phyloP scores from a whole-genome alignment of 1,140 invertebrate species.

The Zaprionus kolodkinae region DNA sequence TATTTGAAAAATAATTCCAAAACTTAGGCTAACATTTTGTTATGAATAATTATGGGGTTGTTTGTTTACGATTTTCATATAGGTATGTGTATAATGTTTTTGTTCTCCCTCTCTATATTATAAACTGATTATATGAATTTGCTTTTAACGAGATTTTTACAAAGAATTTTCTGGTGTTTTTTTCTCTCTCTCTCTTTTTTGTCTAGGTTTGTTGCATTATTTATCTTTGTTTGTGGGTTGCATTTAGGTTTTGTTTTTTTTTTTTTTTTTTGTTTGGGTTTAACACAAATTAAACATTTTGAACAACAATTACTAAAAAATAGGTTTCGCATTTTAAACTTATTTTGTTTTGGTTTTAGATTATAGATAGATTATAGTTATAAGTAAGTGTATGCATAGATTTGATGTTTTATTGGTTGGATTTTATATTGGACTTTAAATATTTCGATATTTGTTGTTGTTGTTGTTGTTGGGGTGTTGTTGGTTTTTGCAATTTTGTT shows the following conservation, averaged over 20 bases:
- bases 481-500: constrained; percentile 43
- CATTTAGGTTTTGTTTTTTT: constrained; percentile 19
- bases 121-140: constrained; percentile 37
- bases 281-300: constrained; percentile 50
- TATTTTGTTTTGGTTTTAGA: constrained; percentile 40
- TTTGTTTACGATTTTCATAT: constrained; percentile 38
- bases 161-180: constrained; percentile 17
- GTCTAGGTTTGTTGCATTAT: constrained; percentile 34
- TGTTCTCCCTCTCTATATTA: constrained; percentile 10
- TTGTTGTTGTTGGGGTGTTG: constrained; percentile 32
- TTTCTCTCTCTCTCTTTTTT: constrained; percentile 10
- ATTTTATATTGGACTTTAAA: constrained; percentile 65
- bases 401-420: constrained; percentile 56
- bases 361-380: constrained; percentile 31
- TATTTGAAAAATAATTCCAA: constrained; percentile 72
- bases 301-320: constrained; percentile 48
- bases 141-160: constrained; percentile 35
- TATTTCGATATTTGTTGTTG: constrained; percentile 46
- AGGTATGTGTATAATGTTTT: constrained; percentile 61
- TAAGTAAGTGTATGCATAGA: constrained; percentile 50
- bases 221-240: constrained; percentile 39
- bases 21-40: constrained; percentile 76
- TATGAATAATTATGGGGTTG: constrained; percentile 51
- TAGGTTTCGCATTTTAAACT: constrained; percentile 44
- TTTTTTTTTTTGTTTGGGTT: constrained; percentile 29